Evolutionary conservation across 1,140 invertebrate genomes (phyloP), one percentile per base, ranked within the genome.

Genomic region (Probaryconus sp.): DNA sequence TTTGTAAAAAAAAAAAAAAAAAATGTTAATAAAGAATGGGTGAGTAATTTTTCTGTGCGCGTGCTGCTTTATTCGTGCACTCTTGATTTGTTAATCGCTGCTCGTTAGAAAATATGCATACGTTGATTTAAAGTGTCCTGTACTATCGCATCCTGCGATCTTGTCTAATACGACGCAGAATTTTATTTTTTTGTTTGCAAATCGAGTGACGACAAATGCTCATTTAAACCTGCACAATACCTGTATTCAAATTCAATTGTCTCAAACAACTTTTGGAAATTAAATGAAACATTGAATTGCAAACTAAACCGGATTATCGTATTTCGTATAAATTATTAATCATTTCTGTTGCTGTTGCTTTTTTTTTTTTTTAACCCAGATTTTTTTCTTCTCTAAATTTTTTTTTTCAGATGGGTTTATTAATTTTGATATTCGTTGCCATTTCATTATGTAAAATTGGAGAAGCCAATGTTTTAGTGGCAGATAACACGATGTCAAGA

Each of bases 401-500:
- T 21, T n/a, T 24, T 11, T 82, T 77, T 2, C 33, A 85, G 83
- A 86, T 85, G 83, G 6, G n/a, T 73, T 5, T 17, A 78, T 21
- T 26, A 42, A 0, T 13, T 79, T 3, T 51, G 69, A n/a, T 26
- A 38, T 37, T 42, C 3, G 11, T 83, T 10, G 16, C 14, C 0
- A 5, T 75, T 10, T 38, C 42, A 9, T 21, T 56, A 37, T 47
- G 50, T 2, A 78, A 64, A 64, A 18, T 43, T 9, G 63, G 47
- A 0, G 28, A 21, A 3, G 79, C 80, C 1, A 86, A 81, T 35
- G 90, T 92, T 2, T 79, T 92, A 4, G 90, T 92, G n/a, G 89
- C 91, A 0, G 91, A 92, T 61, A 86, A 88, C 60, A 89, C 89
- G 1, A 92, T 92, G 91, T 89, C 90, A 5, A 89, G 87, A 38